Evolutionary conservation across 2,797 vertebrate genomes (phyloP).

Genomic region (Centroberyx gerrardi): DNA sequence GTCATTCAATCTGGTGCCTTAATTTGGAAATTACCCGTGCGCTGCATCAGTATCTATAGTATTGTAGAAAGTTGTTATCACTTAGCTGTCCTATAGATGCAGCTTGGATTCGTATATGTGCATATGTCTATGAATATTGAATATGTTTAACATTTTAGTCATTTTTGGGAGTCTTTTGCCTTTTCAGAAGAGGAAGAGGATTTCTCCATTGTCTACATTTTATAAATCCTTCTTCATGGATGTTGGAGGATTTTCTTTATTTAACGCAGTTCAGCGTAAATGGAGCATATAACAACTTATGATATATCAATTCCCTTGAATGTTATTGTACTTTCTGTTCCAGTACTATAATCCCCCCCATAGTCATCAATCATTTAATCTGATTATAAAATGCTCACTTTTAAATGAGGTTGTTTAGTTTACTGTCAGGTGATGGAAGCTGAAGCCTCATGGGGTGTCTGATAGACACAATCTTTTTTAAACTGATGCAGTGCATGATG

Average conservation of each 20-base stretch:
- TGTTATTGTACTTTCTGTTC: neutral
- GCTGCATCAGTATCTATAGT: neutral
- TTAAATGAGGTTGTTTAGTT: neutral
- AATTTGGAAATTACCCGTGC: neutral
- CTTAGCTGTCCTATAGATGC: neutral
- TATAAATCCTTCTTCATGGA: neutral
- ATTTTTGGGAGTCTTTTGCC: neutral
- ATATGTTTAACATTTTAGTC: neutral
- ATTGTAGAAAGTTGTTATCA: neutral
- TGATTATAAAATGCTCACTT: neutral
- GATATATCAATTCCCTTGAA: slow-evolving; percentile 12
- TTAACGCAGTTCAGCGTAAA: neutral
- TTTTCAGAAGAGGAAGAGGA: neutral
- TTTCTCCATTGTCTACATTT: neutral
- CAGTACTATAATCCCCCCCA: slow-evolving; percentile 5
- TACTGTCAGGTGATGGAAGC: neutral
- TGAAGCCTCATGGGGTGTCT: no score
- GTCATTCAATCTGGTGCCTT: neutral
- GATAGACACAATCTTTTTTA: no score
- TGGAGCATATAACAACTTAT: slow-evolving; percentile 1
- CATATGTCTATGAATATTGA: neutral
- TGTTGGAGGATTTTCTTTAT: neutral
- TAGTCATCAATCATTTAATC: neutral
- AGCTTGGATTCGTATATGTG: neutral
- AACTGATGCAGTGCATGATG: no score